Conservation (phyloP, 2,888 invertebrate species). For the Drosophila quinaria region DNA sequence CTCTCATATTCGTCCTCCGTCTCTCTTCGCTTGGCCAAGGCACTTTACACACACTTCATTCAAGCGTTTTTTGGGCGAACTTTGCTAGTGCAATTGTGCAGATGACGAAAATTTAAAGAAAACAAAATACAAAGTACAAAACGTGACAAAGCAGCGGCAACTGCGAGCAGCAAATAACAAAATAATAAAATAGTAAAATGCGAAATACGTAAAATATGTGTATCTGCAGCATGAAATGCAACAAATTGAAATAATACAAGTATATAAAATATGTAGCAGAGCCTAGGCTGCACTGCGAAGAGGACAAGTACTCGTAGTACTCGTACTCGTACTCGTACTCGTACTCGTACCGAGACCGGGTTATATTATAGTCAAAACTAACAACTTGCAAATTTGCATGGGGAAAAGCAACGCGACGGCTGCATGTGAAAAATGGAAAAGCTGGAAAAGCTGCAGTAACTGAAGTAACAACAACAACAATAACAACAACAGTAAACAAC, state of each 20-base stretch:
- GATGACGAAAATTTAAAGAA: constrained; percentile 35
- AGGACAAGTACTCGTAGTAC: not conserved
- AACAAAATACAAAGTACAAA: constrained; percentile 33
- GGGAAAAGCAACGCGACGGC: constrained; percentile 39
- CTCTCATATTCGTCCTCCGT: not conserved
- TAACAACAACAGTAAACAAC: constrained; percentile 24
- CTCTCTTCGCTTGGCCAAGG: not conserved
- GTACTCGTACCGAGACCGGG: constrained; percentile 2
- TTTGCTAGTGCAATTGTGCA: constrained; percentile 30
- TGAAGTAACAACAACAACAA: constrained; percentile 28
- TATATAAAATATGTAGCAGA: constrained; percentile 10
- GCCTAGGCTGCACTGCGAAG: constrained; percentile 4
- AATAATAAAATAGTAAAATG: constrained; percentile 25
- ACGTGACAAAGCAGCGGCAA: constrained; percentile 44
- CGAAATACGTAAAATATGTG: constrained; percentile 1
- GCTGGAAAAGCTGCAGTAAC: constrained; percentile 33
- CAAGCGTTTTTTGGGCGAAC: constrained; percentile 30
- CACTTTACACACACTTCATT: constrained; percentile 48
- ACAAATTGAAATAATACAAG: constrained; percentile 32
- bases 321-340: not conserved
- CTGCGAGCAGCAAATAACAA: constrained; percentile 22
- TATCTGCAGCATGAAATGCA: constrained; percentile 19
- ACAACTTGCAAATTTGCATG: constrained; percentile 45
- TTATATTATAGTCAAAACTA: constrained; percentile 24
- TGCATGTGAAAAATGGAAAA: constrained; percentile 55